phyloP scores from a whole-genome alignment of 2,797 vertebrate genomes.

The Acridotheres tristis region DNA sequence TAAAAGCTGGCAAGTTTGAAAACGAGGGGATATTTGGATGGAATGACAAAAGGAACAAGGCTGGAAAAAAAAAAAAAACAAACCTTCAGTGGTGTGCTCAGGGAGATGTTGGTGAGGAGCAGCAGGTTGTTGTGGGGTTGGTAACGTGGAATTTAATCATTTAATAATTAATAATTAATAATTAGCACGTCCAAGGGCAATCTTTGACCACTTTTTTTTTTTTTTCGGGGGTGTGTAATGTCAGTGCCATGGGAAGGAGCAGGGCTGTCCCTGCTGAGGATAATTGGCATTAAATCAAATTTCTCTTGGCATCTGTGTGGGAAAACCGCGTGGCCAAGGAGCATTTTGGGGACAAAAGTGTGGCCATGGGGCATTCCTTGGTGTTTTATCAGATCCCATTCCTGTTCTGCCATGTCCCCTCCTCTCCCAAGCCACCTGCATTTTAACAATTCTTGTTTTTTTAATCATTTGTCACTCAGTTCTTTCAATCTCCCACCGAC shows the following conservation, averaged over 20 bases:
- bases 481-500: neutral
- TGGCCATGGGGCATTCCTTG: neutral
- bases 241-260: neutral
- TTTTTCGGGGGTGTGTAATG: no score
- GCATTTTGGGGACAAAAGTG: rapidly evolving
- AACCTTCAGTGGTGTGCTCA: rapidly evolving
- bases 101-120: neutral
- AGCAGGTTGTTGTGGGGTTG: rapidly evolving
- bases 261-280: neutral
- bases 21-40: neutral
- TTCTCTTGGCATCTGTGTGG: neutral
- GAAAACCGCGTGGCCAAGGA: neutral
- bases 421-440: neutral
- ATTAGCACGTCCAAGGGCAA: rapidly evolving
- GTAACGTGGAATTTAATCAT: neutral
- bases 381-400: neutral
- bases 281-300: neutral
- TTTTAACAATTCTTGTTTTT: neutral
- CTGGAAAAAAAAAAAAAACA: neutral
- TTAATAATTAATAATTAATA: no score
- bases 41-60: neutral
- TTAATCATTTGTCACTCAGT: rapidly evolving
- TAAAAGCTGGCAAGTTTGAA: neutral
- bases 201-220: neutral
- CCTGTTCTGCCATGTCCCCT: neutral